Percentiles rank a stretch among this genome's conserved stretches.
Evolutionary conservation across 92 coral and sea anemone genomes (phyloP).

Genomic region (Desmophyllum pertusum): DNA sequence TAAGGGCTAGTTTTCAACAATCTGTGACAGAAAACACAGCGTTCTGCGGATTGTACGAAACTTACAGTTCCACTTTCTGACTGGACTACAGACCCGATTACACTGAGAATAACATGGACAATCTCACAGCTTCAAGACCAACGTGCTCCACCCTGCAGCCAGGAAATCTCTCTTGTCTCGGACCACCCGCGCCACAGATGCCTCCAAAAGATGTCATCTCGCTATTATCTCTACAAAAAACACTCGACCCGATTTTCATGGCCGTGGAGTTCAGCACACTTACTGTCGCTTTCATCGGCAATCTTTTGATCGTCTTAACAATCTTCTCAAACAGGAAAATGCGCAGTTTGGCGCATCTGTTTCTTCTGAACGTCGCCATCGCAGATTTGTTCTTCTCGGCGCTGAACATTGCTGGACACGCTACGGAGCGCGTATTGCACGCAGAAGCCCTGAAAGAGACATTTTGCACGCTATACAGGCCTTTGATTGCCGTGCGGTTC

Average conservation of each 20-base stretch:
- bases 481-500: constrained; percentile 48
- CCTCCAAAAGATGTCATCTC: constrained; percentile 29
- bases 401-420: constrained; percentile 60
- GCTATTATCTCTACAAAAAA: constrained; percentile 21
- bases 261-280: constrained; percentile 38
- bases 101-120: neutral
- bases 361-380: constrained; percentile 63
- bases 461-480: constrained; percentile 43
- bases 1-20: neutral
- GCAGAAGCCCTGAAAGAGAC: constrained; percentile 5
- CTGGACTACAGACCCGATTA: neutral
- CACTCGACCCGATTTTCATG: constrained; percentile 51
- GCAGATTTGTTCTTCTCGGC: constrained; percentile 57
- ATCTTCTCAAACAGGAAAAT: constrained; percentile 49
- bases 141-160: neutral
- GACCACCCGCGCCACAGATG: neutral
- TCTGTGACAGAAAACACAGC: neutral
- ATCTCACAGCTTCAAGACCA: neutral
- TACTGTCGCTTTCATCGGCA: constrained; percentile 55
- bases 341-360: constrained; percentile 58
- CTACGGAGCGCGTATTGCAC: neutral
- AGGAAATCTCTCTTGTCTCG: neutral
- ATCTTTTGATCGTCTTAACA: constrained; percentile 48
- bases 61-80: neutral
- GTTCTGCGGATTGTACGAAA: neutral